Evolutionary conservation across 1,140 invertebrate genomes (phyloP).

Genomic region (Eufriesea mexicana): DNA sequence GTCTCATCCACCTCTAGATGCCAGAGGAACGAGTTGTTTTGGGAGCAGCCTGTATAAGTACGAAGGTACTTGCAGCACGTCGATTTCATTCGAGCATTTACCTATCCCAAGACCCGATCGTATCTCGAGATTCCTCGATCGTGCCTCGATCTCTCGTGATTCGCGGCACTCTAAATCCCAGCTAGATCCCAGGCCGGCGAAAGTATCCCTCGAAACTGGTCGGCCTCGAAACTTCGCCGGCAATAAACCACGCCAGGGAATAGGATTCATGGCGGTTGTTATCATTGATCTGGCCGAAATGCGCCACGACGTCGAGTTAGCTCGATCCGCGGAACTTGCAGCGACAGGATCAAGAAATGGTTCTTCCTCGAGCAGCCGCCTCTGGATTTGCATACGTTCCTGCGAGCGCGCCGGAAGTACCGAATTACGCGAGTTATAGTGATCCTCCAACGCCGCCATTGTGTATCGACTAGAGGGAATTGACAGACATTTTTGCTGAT

Average conservation of each 20-base stretch:
- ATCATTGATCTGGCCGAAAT: constrained; percentile 38
- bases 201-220: neutral
- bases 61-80: no score
- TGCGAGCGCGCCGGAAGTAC: neutral
- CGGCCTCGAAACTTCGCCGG: neutral
- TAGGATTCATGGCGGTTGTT: constrained; percentile 27
- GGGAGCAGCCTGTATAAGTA: no score
- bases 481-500: neutral
- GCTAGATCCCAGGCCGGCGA: neutral
- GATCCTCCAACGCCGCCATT: neutral
- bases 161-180: neutral
- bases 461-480: neutral
- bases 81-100: no score
- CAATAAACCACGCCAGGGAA: constrained; percentile 14
- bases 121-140: no score
- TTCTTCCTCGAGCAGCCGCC: constrained; percentile 11
- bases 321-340: constrained; percentile 2
- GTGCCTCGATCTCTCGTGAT: no score
- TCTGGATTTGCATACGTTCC: constrained; percentile 13
- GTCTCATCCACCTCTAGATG: no score
- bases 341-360: constrained; percentile 20
- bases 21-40: no score
- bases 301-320: constrained; percentile 7
- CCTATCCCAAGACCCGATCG: no score
- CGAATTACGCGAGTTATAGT: constrained; percentile 32